Percentiles rank a stretch among this genome's conserved stretches.
phyloP scores from a whole-genome alignment of 2,888 invertebrate genomes.

The Cyclophora albipunctata region DNA sequence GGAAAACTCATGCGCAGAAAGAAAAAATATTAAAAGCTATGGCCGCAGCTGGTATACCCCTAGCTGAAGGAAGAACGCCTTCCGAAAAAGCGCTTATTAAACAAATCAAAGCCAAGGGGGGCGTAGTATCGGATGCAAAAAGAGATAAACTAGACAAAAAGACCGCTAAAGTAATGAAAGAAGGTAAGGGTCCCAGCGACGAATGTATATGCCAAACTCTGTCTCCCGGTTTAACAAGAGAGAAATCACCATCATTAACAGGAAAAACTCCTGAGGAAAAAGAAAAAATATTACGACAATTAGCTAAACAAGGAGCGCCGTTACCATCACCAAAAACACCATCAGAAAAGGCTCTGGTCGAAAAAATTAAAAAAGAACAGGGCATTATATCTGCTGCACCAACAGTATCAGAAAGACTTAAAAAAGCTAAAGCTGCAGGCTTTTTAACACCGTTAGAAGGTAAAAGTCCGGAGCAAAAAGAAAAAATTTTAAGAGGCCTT shows the following conservation, averaged over 20 bases:
- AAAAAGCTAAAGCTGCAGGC: conserved; percentile 25
- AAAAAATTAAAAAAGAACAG: conserved; percentile 6
- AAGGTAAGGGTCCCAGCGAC: conserved; percentile 28
- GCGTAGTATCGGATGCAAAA: conserved; percentile 6
- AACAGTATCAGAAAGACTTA: conserved; percentile 18
- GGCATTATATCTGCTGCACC: conserved; percentile 3
- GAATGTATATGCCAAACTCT: conserved; percentile 30
- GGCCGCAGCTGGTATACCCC: conserved; percentile 19
- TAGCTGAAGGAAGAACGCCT: conserved; percentile 27
- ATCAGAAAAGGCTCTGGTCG: conserved; percentile 19
- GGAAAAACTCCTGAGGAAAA: conserved; percentile 8
- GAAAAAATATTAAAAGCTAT: conserved; percentile 19
- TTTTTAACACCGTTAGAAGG: conserved; percentile 24
- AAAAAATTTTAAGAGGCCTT: conserved; percentile 22
- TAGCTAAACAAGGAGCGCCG: conserved; percentile 18
- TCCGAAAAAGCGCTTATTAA: conserved; percentile 23
- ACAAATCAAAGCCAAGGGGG: too few relatives aligned
- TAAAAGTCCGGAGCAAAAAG: conserved; percentile 21
- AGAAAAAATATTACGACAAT: conserved; percentile 16
- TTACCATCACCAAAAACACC: conserved; percentile 21
- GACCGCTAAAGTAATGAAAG: conserved; percentile 27
- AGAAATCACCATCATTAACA: conserved; percentile 5
- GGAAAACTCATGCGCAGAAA: conserved; percentile 19
- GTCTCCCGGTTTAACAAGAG: conserved; percentile 17
- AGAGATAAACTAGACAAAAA: conserved; percentile 20